phyloP scores from a whole-genome alignment of 2,888 invertebrate genomes.

The Diploptera punctata region DNA sequence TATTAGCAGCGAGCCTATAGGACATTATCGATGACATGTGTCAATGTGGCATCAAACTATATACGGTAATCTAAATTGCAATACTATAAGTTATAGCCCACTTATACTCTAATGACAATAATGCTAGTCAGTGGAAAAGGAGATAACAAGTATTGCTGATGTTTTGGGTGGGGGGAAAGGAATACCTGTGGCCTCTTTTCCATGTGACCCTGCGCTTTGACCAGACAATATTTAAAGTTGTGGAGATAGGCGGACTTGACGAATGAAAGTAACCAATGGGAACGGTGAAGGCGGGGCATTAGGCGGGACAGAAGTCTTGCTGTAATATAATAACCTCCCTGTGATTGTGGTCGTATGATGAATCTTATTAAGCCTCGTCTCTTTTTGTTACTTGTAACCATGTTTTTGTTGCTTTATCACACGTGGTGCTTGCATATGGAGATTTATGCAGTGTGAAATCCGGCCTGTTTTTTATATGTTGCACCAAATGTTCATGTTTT shows the following conservation, averaged over 20 bases:
- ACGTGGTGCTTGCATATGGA: neutral
- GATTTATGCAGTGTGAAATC: too few relatives aligned
- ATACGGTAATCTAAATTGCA: neutral
- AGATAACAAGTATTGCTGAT: neutral
- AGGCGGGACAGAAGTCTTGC: neutral
- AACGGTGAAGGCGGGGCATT: conserved; percentile 14
- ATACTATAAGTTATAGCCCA: neutral
- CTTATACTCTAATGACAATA: neutral
- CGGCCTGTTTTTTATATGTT: too few relatives aligned
- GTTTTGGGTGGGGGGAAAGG: neutral
- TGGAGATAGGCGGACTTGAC: conserved; percentile 20
- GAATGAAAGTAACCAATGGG: conserved; percentile 21
- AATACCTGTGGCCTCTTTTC: conserved; percentile 11
- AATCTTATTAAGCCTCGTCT: neutral
- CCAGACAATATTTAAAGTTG: conserved; percentile 31
- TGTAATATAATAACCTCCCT: conserved; percentile 3
- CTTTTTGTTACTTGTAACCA: neutral
- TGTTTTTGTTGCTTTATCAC: neutral
- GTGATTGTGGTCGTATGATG: neutral
- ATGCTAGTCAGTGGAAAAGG: neutral
- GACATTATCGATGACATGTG: neutral
- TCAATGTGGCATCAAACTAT: neutral
- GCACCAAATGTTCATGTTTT: too few relatives aligned
- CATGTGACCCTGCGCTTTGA: conserved; percentile 24
- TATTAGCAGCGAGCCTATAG: too few relatives aligned